Conservation (phyloP, 2,888 invertebrate genomes). For the Gymnosoma rotundatum region DNA sequence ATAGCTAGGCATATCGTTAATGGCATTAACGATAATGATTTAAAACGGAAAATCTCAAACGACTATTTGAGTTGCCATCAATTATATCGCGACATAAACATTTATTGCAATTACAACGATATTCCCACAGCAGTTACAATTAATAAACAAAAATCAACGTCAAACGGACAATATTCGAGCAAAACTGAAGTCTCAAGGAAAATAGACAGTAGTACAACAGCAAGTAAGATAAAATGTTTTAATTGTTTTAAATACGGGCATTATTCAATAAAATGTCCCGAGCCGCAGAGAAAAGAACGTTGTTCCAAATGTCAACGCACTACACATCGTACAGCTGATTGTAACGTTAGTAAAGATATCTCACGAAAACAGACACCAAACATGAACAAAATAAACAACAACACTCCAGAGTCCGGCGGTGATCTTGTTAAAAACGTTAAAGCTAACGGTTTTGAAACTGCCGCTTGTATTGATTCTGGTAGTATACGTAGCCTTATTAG, state of each 20-base stretch:
- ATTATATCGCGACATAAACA: slow-evolving; percentile 25
- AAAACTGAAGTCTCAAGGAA: slow-evolving; percentile 1
- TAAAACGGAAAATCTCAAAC: slow-evolving; percentile 60
- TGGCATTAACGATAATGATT: slow-evolving; percentile 44
- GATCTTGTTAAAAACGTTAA: slow-evolving; percentile 19
- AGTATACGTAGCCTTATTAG: slow-evolving; percentile 26
- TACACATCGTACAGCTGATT: not conserved
- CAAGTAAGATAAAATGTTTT: no score
- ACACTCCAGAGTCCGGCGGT: no score
- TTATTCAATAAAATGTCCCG: slow-evolving; percentile 2
- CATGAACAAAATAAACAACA: slow-evolving; percentile 32
- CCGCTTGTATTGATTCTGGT: slow-evolving; percentile 38
- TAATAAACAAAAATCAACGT: not conserved
- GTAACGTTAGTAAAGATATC: not conserved
- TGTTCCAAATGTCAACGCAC: slow-evolving; percentile 6
- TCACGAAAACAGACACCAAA: not conserved
- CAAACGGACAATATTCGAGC: not conserved
- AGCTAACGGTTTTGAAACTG: not conserved
- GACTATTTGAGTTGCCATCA: slow-evolving; percentile 43
- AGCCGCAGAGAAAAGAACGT: slow-evolving; percentile 20
- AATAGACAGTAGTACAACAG: not conserved
- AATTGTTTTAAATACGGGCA: slow-evolving; percentile 6
- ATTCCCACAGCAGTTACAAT: not conserved
- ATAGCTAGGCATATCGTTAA: slow-evolving; percentile 61
- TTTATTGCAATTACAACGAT: slow-evolving; percentile 52